Conservation (phyloP, 1,140 invertebrate genomes). For the Glossosoma conforme region DNA sequence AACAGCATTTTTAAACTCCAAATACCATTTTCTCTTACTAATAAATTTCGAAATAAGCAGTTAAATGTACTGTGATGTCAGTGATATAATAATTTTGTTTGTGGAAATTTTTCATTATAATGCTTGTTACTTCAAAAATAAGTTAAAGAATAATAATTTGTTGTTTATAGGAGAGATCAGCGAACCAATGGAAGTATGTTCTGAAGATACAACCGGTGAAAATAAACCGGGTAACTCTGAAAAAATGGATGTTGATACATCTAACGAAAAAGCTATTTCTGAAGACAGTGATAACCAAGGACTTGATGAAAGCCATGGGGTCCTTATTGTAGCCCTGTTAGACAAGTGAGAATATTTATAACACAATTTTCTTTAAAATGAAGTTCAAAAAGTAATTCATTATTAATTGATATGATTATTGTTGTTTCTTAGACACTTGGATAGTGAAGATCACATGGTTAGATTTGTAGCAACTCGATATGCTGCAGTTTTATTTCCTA, state of each 20-base stretch:
- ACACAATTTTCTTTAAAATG: neutral
- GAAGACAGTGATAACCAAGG: constrained; percentile 4
- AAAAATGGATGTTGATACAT: constrained; percentile 36
- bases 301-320: constrained; percentile 40
- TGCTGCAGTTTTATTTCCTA: constrained; percentile 73
- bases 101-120: too few species aligned
- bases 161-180: constrained; percentile 11
- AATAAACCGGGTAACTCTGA: constrained; percentile 20
- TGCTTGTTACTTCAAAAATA: too few species aligned
- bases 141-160: too few species aligned
- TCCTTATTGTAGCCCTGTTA: constrained; percentile 42
- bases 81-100: too few species aligned
- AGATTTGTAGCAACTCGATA: constrained; percentile 80
- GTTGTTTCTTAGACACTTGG: constrained; percentile 50
- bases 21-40: too few species aligned
- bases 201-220: neutral
- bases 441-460: constrained; percentile 64
- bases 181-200: constrained; percentile 32
- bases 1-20: too few species aligned
- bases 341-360: constrained; percentile 39
- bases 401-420: constrained; percentile 1
- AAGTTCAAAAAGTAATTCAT: constrained; percentile 13
- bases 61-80: too few species aligned
- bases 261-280: constrained; percentile 2
- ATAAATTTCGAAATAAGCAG: too few species aligned